Evolutionary conservation across 2,113 vertebrate species (phyloP).

Genomic region (Irena cyanogastra): DNA sequence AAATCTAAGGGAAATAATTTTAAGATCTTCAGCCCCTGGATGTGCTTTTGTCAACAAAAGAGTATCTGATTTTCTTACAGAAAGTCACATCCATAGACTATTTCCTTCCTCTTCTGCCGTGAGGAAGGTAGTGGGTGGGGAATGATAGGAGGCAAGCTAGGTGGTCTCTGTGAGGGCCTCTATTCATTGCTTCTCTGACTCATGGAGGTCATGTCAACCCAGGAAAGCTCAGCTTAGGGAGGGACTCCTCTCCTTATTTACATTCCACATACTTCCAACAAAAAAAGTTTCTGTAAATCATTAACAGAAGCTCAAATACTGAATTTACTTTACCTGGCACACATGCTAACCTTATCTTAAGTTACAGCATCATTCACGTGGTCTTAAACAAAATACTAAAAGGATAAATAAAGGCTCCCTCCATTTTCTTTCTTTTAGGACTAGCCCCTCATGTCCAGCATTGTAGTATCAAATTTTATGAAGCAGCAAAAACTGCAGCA

Average conservation of each 20-base stretch:
- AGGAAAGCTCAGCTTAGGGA: not conserved
- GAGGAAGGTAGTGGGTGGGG: not conserved
- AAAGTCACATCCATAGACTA: not conserved
- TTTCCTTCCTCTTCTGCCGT: not conserved
- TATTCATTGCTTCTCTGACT: not conserved
- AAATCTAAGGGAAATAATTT: not conserved
- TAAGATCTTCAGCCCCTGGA: not conserved
- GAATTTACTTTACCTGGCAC: not conserved
- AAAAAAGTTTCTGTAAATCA: not conserved
- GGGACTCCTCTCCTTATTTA: not conserved
- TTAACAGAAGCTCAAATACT: not conserved
- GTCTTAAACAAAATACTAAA: not conserved
- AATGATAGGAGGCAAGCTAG: not conserved
- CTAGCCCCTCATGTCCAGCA: not conserved
- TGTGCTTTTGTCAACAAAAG: not conserved
- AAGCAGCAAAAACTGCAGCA: not conserved
- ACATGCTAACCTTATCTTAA: not conserved
- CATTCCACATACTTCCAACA: not conserved
- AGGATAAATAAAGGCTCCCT: not conserved
- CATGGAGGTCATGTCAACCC: not conserved
- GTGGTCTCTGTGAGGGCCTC: not conserved
- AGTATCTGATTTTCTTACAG: not conserved
- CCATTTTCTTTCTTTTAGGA: not conserved
- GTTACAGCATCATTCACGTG: not conserved
- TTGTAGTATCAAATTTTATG: not conserved